Evolutionary conservation across 2,113 vertebrate genomes (phyloP).

Genomic region (Lophius piscatorius): DNA sequence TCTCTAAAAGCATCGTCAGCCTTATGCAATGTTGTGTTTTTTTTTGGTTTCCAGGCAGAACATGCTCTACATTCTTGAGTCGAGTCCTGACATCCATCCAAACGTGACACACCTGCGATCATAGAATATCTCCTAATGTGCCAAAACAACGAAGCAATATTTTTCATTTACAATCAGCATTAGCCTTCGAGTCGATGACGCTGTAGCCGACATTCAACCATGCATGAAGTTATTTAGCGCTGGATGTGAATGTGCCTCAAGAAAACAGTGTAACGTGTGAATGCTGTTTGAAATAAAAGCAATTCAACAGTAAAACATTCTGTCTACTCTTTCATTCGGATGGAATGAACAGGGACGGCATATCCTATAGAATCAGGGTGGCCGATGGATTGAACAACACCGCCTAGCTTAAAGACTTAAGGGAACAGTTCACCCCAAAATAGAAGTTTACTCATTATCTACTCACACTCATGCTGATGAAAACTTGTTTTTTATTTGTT

Average conservation of each 20-base stretch:
- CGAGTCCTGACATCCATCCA: slow-evolving; percentile 14
- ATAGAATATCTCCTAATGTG: slow-evolving; percentile 71
- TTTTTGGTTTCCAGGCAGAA: slow-evolving; percentile 10
- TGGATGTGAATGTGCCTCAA: slow-evolving; percentile 76
- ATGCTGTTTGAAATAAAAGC: slow-evolving; percentile 81
- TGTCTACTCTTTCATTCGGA: no score
- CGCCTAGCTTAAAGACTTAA: no score
- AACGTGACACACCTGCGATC: slow-evolving; percentile 32
- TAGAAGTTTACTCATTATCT: no score
- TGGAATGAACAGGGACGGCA: no score
- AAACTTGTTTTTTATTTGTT: no score
- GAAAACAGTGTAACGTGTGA: slow-evolving; percentile 75
- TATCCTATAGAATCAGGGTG: no score
- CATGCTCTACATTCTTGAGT: slow-evolving; percentile 11
- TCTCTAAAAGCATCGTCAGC: slow-evolving; percentile 23
- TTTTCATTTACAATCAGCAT: slow-evolving; percentile 77
- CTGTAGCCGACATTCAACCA: slow-evolving; percentile 68
- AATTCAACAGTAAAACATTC: slow-evolving; percentile 57
- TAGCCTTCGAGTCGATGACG: slow-evolving; percentile 62
- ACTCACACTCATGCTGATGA: no score
- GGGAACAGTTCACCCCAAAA: no score
- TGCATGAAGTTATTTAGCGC: slow-evolving; percentile 80
- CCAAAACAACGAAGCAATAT: slow-evolving; percentile 85
- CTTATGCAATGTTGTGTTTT: slow-evolving; percentile 18
- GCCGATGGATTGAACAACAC: no score